Base-by-base conservation (phyloP, 2,888 invertebrate genomes). In the Brachypalpus laphriformis region DNA sequence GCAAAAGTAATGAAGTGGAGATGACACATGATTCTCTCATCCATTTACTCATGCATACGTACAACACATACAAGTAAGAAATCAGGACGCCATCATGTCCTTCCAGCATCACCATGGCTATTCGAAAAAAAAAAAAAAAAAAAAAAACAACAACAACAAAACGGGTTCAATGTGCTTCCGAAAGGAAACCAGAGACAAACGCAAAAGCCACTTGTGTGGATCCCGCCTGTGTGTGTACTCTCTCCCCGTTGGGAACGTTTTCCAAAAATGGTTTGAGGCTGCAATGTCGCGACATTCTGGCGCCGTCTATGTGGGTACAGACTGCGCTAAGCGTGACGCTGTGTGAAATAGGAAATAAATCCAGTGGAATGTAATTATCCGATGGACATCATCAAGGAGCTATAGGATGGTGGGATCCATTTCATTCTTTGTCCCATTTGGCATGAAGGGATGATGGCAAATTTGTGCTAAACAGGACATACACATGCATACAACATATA, bases 221-320 rank as follows among this genome's bases (percentile, higher is more conserved):
- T 25, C 3, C 25, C 14, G 47, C 6, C 28, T 74, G n/a, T 40
- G 22, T 45, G 3, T 25, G 11, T 56, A n/a, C n/a, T 37, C 14
- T n/a, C n/a, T 37, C 37, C n/a, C 42, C n/a, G 20, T 20, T 8
- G 28, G 16, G 59, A 31, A 40, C 16, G 20, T 56, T 72, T 71
- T 70, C 34, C 11, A 16, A 40, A 49, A 70, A 70, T 51, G 74
- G 20, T 80, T 57, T 28, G 71, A 81, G 59, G 71, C 85, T 71
- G 81, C 71, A 71, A 66, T 61, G 85, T 75, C 85, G 85, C 85
- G 85, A 75, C 85, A 76, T 45, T 47, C 11, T 81, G 85, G 71
- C 85, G 61, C 57, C 81, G 70, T 70, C 80, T 80, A 63, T 63
- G 31, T 68, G 18, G 22, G 65, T 59, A 51, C 18, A 61, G 57